These are phyloP conservation scores for Nibea albiflora DNA, from an alignment of 2,113 vertebrate genomes.

Conservation along the genomic window DNA sequence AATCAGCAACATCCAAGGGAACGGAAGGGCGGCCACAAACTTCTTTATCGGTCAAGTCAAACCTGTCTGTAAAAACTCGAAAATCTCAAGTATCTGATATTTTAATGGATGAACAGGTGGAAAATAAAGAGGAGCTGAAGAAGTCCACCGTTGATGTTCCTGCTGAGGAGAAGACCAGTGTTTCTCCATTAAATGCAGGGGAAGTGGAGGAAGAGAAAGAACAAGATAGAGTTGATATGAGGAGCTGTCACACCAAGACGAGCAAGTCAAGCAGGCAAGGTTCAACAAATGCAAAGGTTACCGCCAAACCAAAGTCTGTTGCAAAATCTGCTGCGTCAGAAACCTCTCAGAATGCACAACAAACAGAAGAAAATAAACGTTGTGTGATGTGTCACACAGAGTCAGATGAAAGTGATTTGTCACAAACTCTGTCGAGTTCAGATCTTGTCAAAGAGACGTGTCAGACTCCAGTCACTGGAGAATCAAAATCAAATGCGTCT, in stretches of 20 bases:
- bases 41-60: constrained; percentile 65
- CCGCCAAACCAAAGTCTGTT: constrained; percentile 50
- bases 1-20: constrained; percentile 47
- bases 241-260: constrained; percentile 24
- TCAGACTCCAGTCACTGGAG: constrained; percentile 40
- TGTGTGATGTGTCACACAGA: constrained; percentile 49
- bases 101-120: constrained; percentile 2
- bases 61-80: constrained; percentile 47
- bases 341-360: constrained; percentile 65
- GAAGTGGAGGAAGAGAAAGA: constrained; percentile 22
- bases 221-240: constrained; percentile 6
- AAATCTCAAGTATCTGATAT: constrained; percentile 42
- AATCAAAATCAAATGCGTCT: constrained; percentile 58
- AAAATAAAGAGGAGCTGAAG: background rate
- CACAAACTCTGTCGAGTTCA: constrained; percentile 59
- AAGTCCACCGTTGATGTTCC: background rate
- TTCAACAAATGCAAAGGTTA: constrained; percentile 9
- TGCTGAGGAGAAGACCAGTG: background rate
- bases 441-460: constrained; percentile 53
- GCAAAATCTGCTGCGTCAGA: constrained; percentile 33
- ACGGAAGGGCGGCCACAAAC: constrained; percentile 27
- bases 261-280: constrained; percentile 50
- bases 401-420: constrained; percentile 67
- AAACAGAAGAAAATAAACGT: constrained; percentile 68
- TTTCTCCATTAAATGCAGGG: constrained; percentile 25